Percentiles rank a stretch among this genome's conserved stretches.
These are phyloP conservation scores for Morus bassanus DNA, from an alignment of 2,797 vertebrate genomes.

Conservation along the genomic window DNA sequence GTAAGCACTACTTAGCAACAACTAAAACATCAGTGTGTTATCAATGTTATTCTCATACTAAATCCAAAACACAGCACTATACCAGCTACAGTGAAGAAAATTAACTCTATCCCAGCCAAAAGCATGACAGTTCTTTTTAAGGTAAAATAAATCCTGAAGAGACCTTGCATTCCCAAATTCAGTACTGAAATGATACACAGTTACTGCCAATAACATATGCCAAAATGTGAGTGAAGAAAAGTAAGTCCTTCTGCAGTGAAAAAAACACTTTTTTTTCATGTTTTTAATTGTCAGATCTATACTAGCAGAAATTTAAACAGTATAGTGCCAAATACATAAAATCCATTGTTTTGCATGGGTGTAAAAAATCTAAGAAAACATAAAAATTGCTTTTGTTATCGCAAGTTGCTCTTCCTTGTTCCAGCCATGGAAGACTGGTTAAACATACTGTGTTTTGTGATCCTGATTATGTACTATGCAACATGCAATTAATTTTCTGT, in stretches of 20 bases:
- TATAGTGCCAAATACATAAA: background rate
- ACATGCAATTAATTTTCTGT: background rate
- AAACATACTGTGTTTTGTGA: background rate
- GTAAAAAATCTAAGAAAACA: background rate
- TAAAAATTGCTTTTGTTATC: background rate
- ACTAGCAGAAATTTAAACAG: background rate
- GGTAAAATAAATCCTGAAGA: background rate
- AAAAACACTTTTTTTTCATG: background rate
- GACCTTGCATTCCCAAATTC: background rate
- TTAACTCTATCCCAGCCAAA: too few relatives aligned
- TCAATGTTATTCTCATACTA: too few relatives aligned
- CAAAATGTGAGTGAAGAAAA: background rate
- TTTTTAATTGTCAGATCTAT: background rate
- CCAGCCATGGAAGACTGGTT: background rate
- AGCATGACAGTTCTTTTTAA: background rate
- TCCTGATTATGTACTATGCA: background rate
- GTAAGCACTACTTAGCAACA: too few relatives aligned
- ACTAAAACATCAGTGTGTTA: too few relatives aligned
- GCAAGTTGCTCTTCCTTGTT: background rate
- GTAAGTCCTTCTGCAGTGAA: background rate
- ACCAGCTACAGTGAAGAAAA: too few relatives aligned
- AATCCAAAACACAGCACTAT: too few relatives aligned
- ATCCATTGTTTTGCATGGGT: background rate
- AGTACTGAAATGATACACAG: background rate
- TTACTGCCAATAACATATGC: background rate